phyloP scores from a whole-genome alignment of 2,797 vertebrate genomes.

The Poecile montanus region DNA sequence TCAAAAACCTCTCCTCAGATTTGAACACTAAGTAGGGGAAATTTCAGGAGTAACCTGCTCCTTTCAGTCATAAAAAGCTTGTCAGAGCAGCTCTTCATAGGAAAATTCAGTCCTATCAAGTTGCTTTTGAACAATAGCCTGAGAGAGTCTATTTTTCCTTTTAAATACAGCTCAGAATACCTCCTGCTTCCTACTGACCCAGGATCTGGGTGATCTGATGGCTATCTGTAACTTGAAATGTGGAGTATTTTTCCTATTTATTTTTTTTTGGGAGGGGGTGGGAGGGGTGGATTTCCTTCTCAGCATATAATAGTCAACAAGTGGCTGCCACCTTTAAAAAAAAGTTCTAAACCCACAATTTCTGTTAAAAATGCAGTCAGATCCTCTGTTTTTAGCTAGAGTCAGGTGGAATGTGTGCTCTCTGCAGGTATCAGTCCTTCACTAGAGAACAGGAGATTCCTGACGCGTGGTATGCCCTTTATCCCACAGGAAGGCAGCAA shows the following conservation, averaged over 20 bases:
- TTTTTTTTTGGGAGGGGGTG: background rate
- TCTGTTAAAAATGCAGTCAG: background rate
- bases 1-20: background rate
- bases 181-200: background rate
- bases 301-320: background rate
- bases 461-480: background rate
- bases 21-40: background rate
- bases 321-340: background rate
- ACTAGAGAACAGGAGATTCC: background rate
- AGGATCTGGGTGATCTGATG: background rate
- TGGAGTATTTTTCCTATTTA: background rate
- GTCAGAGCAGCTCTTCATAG: background rate
- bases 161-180: background rate
- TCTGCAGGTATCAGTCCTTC: background rate
- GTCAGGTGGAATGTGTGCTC: background rate
- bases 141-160: background rate
- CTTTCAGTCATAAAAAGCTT: background rate
- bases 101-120: background rate
- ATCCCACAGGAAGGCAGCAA: background rate
- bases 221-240: background rate
- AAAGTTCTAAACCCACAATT: fast-evolving
- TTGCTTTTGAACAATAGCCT: background rate
- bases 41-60: background rate
- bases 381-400: background rate
- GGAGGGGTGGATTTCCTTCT: background rate